Evolutionary conservation across 2,888 invertebrate genomes (phyloP), one percentile per base, ranked within the genome.

Genomic region (Teleogryllus oceanicus): DNA sequence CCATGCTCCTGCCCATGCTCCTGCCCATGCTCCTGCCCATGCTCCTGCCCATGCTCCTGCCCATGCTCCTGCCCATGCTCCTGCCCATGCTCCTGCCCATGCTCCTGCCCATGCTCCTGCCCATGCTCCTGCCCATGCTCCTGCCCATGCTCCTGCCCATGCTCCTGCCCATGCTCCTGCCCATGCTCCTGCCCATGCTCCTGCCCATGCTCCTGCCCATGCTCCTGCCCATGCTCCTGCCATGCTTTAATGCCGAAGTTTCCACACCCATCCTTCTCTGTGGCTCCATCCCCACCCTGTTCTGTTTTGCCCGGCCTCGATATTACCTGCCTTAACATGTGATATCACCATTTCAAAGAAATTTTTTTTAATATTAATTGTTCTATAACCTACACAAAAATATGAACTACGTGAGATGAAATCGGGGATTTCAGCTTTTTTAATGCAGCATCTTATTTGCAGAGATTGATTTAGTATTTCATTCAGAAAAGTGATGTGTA

Each of bases 11-110:
- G 1, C 1, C 21, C 21, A 1, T 21, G 24, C 24, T 2, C 24
- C 24, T 3, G 1, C 0, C 24, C 3, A 1, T 3, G 24, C 24
- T 2, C 24, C 24, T 3, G 0, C 2, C 24, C 3, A 0, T 3
- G 24, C 24, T 2, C 24, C 24, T 24, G 24, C 24, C 3, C 24
- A 1, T 2, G 2, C 24, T 2, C 24, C 24, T 24, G 24, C 24
- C 3, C 24, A 1, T 2, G 2, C 24, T 2, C 24, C 24, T 24
- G 24, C 24, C 3, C 24, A 1, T 2, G 21, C 77, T 62, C 77
- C 76, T 10, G 18, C 37, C 3, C 49, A 5, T 8, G 74, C 8
- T 49, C n/a, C 62, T 18, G n/a, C n/a, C n/a, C 51, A 2, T 2
- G n/a, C 51, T 74, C 49, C 74, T 78, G 16, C 37, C 21, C 21